phyloP scores from a whole-genome alignment of 2,113 vertebrate genomes.

The Sinocyclocheilus rhinocerous region DNA sequence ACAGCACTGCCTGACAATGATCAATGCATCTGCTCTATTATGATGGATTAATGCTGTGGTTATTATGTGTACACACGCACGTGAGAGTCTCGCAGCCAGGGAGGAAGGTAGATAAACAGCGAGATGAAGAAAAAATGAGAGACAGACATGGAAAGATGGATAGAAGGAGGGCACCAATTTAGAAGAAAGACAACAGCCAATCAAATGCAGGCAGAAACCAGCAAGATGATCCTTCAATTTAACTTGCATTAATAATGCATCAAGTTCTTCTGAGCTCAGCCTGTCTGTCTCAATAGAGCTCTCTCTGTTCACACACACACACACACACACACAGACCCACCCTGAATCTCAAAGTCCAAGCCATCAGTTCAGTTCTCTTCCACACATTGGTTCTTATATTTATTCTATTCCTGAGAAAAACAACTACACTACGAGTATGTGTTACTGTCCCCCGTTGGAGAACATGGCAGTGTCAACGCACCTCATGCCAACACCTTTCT shows the following conservation, averaged over 20 bases:
- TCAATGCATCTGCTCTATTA: conserved; percentile 56
- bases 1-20: conserved; percentile 55
- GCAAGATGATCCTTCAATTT: conserved; percentile 52
- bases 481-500: conserved; percentile 4
- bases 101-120: conserved; percentile 5
- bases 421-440: neutral
- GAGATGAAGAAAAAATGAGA: neutral
- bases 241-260: conserved; percentile 61
- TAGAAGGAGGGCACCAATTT: neutral
- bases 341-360: conserved; percentile 1
- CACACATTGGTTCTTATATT: conserved; percentile 4
- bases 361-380: neutral
- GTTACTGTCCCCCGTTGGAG: neutral
- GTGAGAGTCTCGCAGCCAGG: neutral
- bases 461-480: neutral
- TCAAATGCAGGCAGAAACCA: conserved; percentile 20
- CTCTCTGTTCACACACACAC: neutral
- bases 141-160: neutral
- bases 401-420: conserved; percentile 16
- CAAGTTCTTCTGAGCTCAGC: conserved; percentile 26
- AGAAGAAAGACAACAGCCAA: neutral
- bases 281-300: conserved; percentile 29
- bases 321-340: neutral
- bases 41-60: conserved; percentile 56
- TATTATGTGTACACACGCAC: conserved; percentile 7